These are phyloP conservation scores for Erinaceus europaeus DNA, from an alignment of 2,113 vertebrate genomes.

Conservation along the genomic window DNA sequence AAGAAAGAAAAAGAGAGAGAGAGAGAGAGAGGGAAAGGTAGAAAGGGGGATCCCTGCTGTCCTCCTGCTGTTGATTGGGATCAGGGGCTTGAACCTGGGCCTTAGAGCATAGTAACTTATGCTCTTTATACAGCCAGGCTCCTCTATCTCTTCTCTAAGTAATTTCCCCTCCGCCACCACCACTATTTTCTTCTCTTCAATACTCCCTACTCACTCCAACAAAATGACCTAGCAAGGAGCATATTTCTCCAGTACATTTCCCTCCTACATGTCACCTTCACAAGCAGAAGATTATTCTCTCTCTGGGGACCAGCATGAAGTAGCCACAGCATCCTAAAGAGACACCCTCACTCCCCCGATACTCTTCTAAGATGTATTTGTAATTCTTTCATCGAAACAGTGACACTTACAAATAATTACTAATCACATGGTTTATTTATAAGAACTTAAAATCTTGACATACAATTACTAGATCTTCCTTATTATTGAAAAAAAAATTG, in stretches of 20 bases:
- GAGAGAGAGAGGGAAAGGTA: no score
- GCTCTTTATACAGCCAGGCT: no score
- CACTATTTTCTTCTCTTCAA: not conserved
- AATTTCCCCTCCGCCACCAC: no score
- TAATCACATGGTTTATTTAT: not conserved
- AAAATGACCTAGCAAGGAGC: not conserved
- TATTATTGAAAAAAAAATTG: not conserved
- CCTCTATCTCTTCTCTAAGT: no score
- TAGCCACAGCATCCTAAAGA: not conserved
- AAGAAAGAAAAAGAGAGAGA: no score
- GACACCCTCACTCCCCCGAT: not conserved
- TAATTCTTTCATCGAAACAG: not conserved
- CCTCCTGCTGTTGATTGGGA: no score
- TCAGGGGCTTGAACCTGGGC: no score
- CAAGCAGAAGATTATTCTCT: no score
- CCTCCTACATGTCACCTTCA: not conserved
- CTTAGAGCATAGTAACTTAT: no score
- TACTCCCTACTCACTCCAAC: no score
- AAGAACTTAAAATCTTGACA: not conserved
- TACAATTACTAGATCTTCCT: not conserved
- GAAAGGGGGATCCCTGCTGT: no score
- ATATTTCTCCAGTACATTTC: rapidly evolving
- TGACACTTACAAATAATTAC: not conserved
- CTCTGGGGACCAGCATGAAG: rapidly evolving
- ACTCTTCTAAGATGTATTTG: not conserved